Conservation (phyloP, 2,113 vertebrate species). For the Melanostigma gelatinosum region DNA sequence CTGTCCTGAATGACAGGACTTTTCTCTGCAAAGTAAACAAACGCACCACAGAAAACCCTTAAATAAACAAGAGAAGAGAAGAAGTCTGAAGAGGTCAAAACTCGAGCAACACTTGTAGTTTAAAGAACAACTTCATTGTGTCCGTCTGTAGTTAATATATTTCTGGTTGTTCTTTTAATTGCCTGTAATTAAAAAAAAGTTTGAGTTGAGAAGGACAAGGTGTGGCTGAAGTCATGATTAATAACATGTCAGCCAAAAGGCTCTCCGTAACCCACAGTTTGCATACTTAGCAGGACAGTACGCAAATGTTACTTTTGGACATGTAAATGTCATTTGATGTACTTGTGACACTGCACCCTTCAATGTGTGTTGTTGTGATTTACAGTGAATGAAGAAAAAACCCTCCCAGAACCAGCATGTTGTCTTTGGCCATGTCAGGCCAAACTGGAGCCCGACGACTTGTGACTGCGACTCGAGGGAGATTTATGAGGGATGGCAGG, state of each 20-base stretch:
- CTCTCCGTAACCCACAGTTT: neutral
- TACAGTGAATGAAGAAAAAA: slow-evolving; percentile 45
- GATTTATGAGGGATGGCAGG: slow-evolving; percentile 6
- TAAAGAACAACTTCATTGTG: neutral
- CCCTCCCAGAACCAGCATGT: slow-evolving; percentile 48
- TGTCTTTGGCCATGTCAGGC: slow-evolving; percentile 27
- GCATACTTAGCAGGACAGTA: neutral
- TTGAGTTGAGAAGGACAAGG: neutral
- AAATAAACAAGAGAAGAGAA: neutral
- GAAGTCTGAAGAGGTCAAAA: no score
- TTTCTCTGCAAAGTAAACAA: neutral
- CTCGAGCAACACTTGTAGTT: no score
- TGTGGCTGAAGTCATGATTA: neutral
- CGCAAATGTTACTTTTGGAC: neutral
- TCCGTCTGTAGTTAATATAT: neutral
- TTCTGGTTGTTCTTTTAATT: neutral
- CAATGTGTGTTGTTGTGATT: slow-evolving; percentile 35
- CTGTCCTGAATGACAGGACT: neutral
- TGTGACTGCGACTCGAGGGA: slow-evolving; percentile 4
- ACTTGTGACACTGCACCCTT: neutral
- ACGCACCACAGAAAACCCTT: neutral
- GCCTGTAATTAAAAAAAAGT: neutral
- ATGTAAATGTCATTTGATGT: neutral
- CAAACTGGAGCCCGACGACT: slow-evolving; percentile 29
- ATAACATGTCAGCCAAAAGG: neutral